Evolutionary conservation across 1,140 invertebrate species (phyloP).

Genomic region (Goniozus legneri): DNA sequence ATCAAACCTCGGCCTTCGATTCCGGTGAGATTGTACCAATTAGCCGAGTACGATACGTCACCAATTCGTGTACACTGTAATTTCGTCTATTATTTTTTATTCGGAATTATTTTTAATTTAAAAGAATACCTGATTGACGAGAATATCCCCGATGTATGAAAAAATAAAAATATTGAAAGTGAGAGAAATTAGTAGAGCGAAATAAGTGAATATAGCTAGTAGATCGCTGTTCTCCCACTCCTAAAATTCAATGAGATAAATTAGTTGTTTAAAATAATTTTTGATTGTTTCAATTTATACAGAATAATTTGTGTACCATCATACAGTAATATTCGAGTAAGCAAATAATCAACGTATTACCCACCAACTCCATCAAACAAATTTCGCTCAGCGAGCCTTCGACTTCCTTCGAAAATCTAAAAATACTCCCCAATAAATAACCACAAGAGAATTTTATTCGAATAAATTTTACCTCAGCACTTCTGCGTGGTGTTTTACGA

Average conservation of each 20-base stretch:
- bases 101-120: neutral
- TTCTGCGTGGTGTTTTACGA: conserved; percentile 21
- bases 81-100: neutral
- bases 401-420: conserved; percentile 23
- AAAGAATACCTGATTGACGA: conserved; percentile 15
- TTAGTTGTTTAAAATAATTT: neutral
- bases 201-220: conserved; percentile 13
- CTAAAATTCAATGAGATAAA: conserved; percentile 9
- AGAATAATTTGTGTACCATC: conserved; percentile 4
- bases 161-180: conserved; percentile 22
- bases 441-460: neutral
- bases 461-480: conserved; percentile 17
- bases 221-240: conserved; percentile 20
- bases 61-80: conserved; percentile 15
- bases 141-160: conserved; percentile 20
- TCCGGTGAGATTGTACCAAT: conserved; percentile 26
- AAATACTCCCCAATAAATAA: neutral
- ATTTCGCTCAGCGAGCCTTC: conserved; percentile 18
- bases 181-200: conserved; percentile 12
- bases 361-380: conserved; percentile 13
- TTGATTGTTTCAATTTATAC: neutral
- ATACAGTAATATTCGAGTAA: conserved; percentile 20
- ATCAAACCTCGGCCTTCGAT: conserved; percentile 18
- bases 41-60: conserved; percentile 7
- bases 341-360: conserved; percentile 12